Evolutionary conservation across 2,113 vertebrate genomes (phyloP).

Genomic region (Tachycineta bicolor): DNA sequence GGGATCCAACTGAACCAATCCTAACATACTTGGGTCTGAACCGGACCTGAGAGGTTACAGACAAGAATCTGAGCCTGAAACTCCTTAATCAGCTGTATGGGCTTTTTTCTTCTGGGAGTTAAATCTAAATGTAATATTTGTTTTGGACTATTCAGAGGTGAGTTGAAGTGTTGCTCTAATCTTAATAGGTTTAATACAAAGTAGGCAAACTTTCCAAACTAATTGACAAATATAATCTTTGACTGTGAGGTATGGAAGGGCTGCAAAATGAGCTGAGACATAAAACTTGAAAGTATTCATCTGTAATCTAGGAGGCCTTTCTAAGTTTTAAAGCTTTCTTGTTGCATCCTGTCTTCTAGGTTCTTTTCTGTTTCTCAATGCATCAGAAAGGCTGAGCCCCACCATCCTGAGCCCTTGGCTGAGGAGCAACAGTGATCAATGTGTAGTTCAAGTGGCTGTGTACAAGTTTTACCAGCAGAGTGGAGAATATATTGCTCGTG

Average conservation of each 20-base stretch:
- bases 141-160: neutral
- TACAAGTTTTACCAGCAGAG: constrained; percentile 84
- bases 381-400: constrained; percentile 79
- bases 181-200: neutral
- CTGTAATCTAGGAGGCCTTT: neutral
- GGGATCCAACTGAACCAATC: neutral
- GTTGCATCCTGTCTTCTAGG: constrained; percentile 73
- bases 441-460: constrained; percentile 86
- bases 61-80: neutral
- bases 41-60: neutral
- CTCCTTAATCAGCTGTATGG: neutral
- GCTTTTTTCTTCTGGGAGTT: neutral
- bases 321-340: neutral
- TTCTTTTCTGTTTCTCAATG: constrained; percentile 88
- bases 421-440: constrained; percentile 80
- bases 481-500: constrained; percentile 84
- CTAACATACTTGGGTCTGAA: neutral
- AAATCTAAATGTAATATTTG: neutral
- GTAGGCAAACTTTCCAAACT: neutral
- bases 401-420: constrained; percentile 93
- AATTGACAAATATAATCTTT: neutral
- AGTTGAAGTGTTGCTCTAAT: neutral
- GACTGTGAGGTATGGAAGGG: neutral
- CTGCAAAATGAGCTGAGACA: neutral
- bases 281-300: neutral